phyloP scores from a whole-genome alignment of 2,797 vertebrate genomes.

The Cuniculus paca region DNA sequence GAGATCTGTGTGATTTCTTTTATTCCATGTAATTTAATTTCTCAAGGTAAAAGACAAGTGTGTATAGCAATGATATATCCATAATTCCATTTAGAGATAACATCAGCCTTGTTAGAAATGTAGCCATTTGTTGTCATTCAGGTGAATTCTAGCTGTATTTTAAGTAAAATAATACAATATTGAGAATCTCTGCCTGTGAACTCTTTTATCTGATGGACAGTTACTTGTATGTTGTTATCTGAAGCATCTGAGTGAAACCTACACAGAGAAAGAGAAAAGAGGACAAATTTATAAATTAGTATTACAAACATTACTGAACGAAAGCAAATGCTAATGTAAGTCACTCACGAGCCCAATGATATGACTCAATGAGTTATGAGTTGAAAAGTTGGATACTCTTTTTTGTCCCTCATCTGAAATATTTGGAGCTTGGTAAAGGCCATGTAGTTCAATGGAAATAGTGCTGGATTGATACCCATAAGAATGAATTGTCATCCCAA shows the following conservation, averaged over 20 bases:
- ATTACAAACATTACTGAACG: slow-evolving; percentile 19
- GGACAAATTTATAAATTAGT: slow-evolving; percentile 54
- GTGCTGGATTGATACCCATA: background rate
- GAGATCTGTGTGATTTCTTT: slow-evolving; percentile 45
- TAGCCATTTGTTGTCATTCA: background rate
- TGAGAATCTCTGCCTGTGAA: background rate
- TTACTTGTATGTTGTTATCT: slow-evolving; percentile 50
- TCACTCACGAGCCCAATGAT: slow-evolving; percentile 43
- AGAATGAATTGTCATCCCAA: background rate
- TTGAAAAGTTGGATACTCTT: background rate
- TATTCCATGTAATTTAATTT: background rate
- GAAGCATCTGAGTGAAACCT: background rate
- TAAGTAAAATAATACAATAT: slow-evolving; percentile 33
- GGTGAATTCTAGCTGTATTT: slow-evolving; percentile 11
- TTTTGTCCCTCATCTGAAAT: background rate
- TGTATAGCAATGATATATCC: background rate
- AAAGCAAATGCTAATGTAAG: slow-evolving; percentile 52
- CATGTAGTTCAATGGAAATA: background rate
- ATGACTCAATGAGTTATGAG: slow-evolving; percentile 8
- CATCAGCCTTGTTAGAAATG: background rate
- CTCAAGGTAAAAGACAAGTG: background rate
- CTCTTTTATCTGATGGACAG: background rate
- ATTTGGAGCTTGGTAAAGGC: slow-evolving; percentile 12
- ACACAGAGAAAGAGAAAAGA: background rate
- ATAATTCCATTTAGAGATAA: background rate